Evolutionary conservation across 2,797 vertebrate species (phyloP), one percentile per base, ranked within the genome.

Genomic region (Fundulus diaphanus): DNA sequence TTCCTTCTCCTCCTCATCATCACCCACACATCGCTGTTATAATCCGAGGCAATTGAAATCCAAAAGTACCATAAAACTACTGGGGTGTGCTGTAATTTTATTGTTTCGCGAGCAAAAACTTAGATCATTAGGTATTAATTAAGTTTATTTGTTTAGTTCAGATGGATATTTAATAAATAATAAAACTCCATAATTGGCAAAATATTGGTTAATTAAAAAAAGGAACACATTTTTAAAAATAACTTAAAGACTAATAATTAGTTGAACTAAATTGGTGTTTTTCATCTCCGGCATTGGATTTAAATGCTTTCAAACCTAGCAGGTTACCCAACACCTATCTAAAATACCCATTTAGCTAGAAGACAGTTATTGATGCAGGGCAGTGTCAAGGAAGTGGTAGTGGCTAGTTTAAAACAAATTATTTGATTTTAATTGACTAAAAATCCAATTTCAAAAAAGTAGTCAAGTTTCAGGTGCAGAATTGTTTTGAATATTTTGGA

Each of bases 1-100:
- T 82, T 70, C 68, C 22, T 73, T 7, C 46, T 80, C 74, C 80
- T 82, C 83, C 31, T 72, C 75, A 68, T 72, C 74, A 70, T 35
- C 51, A 56, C 46, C 73, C 49, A 68, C 77, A 88, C 74, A 78
- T 79, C 78, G 67, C 67, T 13, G 70, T 71, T 68, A 72, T 77
- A 77, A 84, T 86, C 80, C 83, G 42, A 80, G 76, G 59, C 24
- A 75, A 63, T 57, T 74, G 24, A 82, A 87, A 81, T 70, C n/a
- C 35, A 40, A 49, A 74, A 40, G 59, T 63, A 46, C 68, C 59
- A 72, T n/a, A n/a, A n/a, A n/a, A n/a, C n/a, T n/a, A n/a, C n/a
- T 35, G 2, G 33, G 12, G n/a, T 31, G n/a, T 72, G 52, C 42
- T 33, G 18, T 44, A 29, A 51, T 77, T 52, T 42, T 70, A 5